Evolutionary conservation across 2,888 invertebrate species (phyloP), one percentile per base, ranked within the genome.

Genomic region (Drosophila tripunctata): DNA sequence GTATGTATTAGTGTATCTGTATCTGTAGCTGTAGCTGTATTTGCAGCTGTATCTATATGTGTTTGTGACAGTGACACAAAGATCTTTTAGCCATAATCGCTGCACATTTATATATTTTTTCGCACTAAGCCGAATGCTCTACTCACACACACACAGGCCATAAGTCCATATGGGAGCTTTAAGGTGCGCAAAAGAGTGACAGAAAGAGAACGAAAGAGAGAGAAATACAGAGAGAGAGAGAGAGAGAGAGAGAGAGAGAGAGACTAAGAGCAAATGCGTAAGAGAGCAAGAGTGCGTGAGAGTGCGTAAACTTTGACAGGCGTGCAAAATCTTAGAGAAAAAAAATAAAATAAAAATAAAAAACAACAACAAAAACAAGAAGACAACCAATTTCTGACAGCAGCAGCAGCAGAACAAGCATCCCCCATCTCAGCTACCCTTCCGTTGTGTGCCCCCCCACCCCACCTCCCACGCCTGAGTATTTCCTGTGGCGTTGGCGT

Each of bases 11-110:
- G 43, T 40, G 45, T 73, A 35, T 15, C 10, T 47, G 22, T 30
- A 8, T 38, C 38, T 72, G 41, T 47, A 8, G 50, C 15, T 60
- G 55, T 54, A 51, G 52, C 24, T 47, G 30, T 56, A 47, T 52
- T 33, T 44, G 36, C 38, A 36, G 38, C 24, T 67, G 57, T 67
- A 44, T 67, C 40, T 70, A 64, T 80, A 30, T 54, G 44, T 67
- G 60, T 58, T 44, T 67, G 60, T 58, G 61, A 55, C 70, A 62
- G 72, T 48, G 55, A 64, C 60, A 67, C 60, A 71, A 72, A 61
- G 83, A 80, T 80, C 84, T 82, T 79, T 86, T 73, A 38, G 60
- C 75, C 71, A 87, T 84, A 81, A 87, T 81, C 87, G 86, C 69
- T 85, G 86, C 76, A 87, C 77, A 82, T 87, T 79, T 70, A 64